Conservation (phyloP, 2,113 vertebrate species). For the Periophthalmus modestus region DNA sequence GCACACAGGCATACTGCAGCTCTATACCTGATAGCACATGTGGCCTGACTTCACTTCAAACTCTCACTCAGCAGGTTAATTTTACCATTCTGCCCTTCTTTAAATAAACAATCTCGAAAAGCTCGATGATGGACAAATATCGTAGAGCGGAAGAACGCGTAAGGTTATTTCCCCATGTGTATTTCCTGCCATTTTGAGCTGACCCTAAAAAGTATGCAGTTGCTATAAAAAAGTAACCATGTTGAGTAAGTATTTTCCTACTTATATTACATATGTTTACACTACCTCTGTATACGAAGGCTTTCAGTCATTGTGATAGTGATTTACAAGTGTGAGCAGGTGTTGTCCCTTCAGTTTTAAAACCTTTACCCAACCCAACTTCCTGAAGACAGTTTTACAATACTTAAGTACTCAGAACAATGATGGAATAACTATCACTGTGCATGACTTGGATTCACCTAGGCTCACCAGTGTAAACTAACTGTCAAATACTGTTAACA, state of each 20-base stretch:
- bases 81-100: constrained; percentile 19
- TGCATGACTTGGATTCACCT: not conserved
- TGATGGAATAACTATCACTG: not conserved
- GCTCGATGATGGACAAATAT: not conserved
- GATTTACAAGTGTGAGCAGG: not conserved
- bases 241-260: not conserved
- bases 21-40: constrained; percentile 30
- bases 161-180: not conserved
- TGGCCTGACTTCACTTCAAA: constrained; percentile 20
- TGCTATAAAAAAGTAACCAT: not conserved
- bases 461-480: not conserved
- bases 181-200: constrained; percentile 8
- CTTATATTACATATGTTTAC: not conserved
- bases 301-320: not conserved
- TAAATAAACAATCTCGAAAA: constrained; percentile 17
- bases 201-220: not conserved
- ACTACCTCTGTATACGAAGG: not conserved
- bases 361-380: not conserved
- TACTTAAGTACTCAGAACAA: not conserved
- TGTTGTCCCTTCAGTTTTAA: not conserved
- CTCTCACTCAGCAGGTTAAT: constrained; percentile 25
- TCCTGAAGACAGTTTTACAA: not conserved
- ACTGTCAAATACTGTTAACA: not conserved
- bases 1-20: constrained; percentile 7
- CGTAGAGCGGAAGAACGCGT: not conserved